Evolutionary conservation across 2,888 invertebrate genomes (phyloP).

Genomic region (Heterodera filipjevi): DNA sequence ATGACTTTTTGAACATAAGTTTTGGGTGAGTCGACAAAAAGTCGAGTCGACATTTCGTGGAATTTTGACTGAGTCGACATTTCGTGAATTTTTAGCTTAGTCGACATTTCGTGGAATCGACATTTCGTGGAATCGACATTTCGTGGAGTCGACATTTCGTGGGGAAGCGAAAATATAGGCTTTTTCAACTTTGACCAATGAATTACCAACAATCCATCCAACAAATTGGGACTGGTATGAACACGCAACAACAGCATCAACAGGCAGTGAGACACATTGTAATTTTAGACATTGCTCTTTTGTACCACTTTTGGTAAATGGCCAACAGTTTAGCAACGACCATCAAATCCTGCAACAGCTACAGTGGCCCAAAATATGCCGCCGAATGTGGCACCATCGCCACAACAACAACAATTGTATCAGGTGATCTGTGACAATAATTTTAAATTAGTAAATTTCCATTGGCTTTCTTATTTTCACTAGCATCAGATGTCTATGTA

Average conservation of each 20-base stretch:
- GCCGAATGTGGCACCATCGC: background rate
- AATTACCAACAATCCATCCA: background rate
- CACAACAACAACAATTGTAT: conserved; percentile 8
- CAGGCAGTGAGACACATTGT: background rate
- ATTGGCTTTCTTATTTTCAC: too few relatives aligned
- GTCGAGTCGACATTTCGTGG: too few relatives aligned
- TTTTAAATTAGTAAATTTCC: too few relatives aligned
- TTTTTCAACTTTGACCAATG: background rate
- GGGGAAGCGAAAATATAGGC: background rate
- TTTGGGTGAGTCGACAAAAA: too few relatives aligned
- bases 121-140: too few relatives aligned
- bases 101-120: too few relatives aligned
- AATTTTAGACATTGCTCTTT: background rate
- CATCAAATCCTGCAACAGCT: background rate
- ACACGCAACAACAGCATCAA: background rate
- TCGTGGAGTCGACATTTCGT: too few relatives aligned
- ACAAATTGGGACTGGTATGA: background rate
- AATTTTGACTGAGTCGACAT: too few relatives aligned
- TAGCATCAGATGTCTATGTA: background rate
- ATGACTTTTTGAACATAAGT: too few relatives aligned
- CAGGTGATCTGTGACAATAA: background rate
- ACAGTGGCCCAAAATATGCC: conserved; percentile 8
- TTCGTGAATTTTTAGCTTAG: too few relatives aligned
- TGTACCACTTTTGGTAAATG: background rate
- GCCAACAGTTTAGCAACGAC: background rate